Evolutionary conservation across 92 coral and sea anemone species (phyloP).

Genomic region (Porites lobata): DNA sequence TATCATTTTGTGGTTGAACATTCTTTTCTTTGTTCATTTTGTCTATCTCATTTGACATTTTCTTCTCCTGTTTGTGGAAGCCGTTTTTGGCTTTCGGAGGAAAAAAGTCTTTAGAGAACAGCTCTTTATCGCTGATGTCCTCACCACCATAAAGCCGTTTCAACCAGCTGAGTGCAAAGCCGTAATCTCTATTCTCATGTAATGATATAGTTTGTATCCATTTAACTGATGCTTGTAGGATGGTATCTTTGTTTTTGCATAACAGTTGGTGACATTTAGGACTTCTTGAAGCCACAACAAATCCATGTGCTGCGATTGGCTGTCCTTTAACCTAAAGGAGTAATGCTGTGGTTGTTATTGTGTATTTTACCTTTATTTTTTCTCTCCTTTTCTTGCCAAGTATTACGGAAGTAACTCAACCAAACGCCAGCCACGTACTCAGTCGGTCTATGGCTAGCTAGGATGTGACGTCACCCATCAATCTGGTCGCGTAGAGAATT

Average conservation of each 20-base stretch:
- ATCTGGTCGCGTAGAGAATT: too few species aligned
- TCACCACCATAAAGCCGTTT: conserved; percentile 53
- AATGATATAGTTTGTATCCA: conserved; percentile 36
- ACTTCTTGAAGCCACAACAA: conserved; percentile 88
- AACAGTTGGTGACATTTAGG: conserved; percentile 69
- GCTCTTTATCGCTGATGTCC: conserved; percentile 32
- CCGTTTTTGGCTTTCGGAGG: conserved; percentile 43
- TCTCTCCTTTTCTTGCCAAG: neutral
- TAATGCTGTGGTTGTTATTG: neutral
- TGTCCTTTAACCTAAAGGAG: conserved; percentile 68
- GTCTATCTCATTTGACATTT: neutral
- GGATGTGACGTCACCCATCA: too few species aligned
- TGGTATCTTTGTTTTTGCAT: conserved; percentile 50
- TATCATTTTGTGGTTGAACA: neutral
- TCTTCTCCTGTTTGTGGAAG: conserved; percentile 2
- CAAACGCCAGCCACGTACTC: too few species aligned
- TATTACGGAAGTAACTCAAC: too few species aligned
- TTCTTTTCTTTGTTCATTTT: neutral
- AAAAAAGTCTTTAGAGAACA: conserved; percentile 24
- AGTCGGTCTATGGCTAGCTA: too few species aligned
- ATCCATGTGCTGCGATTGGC: conserved; percentile 75
- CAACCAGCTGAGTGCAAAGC: conserved; percentile 42
- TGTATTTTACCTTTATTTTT: too few species aligned
- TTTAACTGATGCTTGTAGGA: conserved; percentile 2
- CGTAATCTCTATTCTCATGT: conserved; percentile 22